Evolutionary conservation across 2,888 invertebrate genomes (phyloP).

Genomic region (Polyploca ridens): DNA sequence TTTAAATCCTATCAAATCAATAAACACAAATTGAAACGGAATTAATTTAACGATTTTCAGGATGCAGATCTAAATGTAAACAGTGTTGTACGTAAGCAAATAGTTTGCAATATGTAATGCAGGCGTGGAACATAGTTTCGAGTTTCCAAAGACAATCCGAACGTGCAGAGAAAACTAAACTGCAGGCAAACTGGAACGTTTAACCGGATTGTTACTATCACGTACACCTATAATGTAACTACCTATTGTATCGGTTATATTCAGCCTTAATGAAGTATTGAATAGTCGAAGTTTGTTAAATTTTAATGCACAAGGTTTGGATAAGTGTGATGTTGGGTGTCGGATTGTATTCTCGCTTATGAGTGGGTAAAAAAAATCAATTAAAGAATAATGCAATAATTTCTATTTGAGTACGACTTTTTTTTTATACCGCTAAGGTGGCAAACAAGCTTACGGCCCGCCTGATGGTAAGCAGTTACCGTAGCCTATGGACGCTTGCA

Average conservation of each 20-base stretch:
- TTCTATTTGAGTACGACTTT: too few species aligned
- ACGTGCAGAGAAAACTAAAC: slow-evolving; percentile 26
- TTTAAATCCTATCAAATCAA: slow-evolving; percentile 5
- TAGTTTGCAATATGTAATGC: slow-evolving; percentile 27
- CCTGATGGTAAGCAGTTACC: too few species aligned
- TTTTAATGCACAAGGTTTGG: not conserved
- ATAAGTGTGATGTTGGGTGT: not conserved
- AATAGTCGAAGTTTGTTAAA: not conserved
- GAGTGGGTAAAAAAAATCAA: too few species aligned
- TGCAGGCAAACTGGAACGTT: slow-evolving; percentile 13
- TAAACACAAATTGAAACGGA: not conserved
- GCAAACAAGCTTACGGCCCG: too few species aligned
- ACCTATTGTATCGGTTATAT: not conserved
- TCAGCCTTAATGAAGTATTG: not conserved
- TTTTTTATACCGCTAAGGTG: too few species aligned
- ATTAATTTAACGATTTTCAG: not conserved
- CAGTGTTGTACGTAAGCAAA: slow-evolving; percentile 7
- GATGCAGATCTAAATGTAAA: slow-evolving; percentile 8
- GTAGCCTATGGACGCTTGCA: too few species aligned
- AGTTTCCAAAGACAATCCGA: slow-evolving; percentile 29
- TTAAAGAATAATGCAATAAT: too few species aligned
- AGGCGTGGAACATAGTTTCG: slow-evolving; percentile 26
- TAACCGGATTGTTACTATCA: slow-evolving; percentile 8
- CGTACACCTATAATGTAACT: slow-evolving; percentile 4
- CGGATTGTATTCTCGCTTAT: too few species aligned